Evolutionary conservation across 2,797 vertebrate species (phyloP).

Genomic region (Phyllotis vaccarum): DNA sequence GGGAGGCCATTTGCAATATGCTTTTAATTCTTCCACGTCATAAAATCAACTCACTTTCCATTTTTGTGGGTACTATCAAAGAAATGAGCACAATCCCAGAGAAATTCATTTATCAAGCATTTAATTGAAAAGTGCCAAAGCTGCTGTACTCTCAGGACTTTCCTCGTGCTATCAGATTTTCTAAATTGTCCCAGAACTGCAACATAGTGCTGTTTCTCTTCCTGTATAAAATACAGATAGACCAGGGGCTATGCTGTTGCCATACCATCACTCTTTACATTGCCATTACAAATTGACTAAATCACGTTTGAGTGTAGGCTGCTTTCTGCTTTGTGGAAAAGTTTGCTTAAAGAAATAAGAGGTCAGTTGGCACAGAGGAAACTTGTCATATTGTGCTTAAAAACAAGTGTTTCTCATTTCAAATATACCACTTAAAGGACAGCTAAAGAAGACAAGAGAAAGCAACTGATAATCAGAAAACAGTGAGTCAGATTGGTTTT

Average conservation of each 20-base stretch:
- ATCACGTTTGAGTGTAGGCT: conserved; percentile 14
- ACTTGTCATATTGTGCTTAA: conserved; percentile 34
- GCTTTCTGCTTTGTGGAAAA: conserved; percentile 55
- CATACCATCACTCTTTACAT: conserved; percentile 24
- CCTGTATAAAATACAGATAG: conserved; percentile 14
- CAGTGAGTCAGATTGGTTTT: conserved; percentile 85
- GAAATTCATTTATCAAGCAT: conserved; percentile 81
- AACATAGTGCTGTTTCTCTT: conserved; percentile 51
- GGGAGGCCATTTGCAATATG: conserved; percentile 76
- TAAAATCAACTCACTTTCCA: conserved; percentile 75
- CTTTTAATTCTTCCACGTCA: conserved; percentile 81
- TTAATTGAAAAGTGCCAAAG: conserved; percentile 78
- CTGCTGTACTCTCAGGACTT: conserved; percentile 66
- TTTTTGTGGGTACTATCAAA: conserved; percentile 78
- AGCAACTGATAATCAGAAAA: conserved; percentile 87
- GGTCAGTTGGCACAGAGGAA: conserved; percentile 41
- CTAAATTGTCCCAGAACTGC: conserved; percentile 64
- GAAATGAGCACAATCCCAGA: conserved; percentile 70
- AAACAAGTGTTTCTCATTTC: conserved; percentile 74
- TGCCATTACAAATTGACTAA: conserved; percentile 58
- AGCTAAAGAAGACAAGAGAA: conserved; percentile 87
- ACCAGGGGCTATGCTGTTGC: background rate
- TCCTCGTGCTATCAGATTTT: conserved; percentile 50
- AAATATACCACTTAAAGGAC: conserved; percentile 87
- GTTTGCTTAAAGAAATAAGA: conserved; percentile 69